These are phyloP conservation scores for Sebastes oblongus DNA, from an alignment of 2,797 vertebrate genomes.

Conservation along the genomic window DNA sequence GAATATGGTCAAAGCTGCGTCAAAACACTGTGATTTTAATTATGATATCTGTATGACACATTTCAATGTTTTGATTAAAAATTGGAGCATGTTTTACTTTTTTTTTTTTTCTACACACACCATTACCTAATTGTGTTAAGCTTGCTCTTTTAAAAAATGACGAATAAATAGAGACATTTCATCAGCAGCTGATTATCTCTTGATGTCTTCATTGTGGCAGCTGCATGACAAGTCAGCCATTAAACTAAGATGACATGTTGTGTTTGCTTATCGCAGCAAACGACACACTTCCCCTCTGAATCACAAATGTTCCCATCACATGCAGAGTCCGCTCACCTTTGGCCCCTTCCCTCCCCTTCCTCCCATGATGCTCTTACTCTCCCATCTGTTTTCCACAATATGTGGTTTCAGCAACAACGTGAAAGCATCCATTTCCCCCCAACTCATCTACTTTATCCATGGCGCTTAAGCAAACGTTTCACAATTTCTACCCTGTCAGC, in stretches of 20 bases:
- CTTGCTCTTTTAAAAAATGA: conserved; percentile 55
- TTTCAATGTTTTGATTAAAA: conserved; percentile 16
- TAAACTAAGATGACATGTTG: conserved; percentile 27
- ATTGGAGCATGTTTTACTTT: conserved; percentile 14
- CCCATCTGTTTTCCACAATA: conserved; percentile 22
- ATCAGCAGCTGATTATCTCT: conserved; percentile 58
- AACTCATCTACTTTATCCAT: neutral
- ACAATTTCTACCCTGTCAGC: conserved; percentile 42
- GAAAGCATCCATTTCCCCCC: conserved; percentile 20
- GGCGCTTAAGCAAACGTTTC: conserved; percentile 23
- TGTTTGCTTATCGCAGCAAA: conserved; percentile 37
- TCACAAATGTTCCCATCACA: conserved; percentile 52
- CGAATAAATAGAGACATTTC: conserved; percentile 73
- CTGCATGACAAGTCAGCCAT: conserved; percentile 31
- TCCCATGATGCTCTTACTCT: neutral
- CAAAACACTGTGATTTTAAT: conserved; percentile 29
- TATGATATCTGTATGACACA: conserved; percentile 20
- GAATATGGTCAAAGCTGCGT: neutral
- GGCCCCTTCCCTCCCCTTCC: neutral
- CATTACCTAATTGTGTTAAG: conserved; percentile 39
- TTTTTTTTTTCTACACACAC: neutral
- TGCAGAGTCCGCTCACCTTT: conserved; percentile 41
- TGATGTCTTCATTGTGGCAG: conserved; percentile 70
- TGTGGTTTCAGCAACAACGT: conserved; percentile 6
- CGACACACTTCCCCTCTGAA: conserved; percentile 33